Conservation (phyloP, 2,797 vertebrate genomes). For the Clarias pachynema region DNA sequence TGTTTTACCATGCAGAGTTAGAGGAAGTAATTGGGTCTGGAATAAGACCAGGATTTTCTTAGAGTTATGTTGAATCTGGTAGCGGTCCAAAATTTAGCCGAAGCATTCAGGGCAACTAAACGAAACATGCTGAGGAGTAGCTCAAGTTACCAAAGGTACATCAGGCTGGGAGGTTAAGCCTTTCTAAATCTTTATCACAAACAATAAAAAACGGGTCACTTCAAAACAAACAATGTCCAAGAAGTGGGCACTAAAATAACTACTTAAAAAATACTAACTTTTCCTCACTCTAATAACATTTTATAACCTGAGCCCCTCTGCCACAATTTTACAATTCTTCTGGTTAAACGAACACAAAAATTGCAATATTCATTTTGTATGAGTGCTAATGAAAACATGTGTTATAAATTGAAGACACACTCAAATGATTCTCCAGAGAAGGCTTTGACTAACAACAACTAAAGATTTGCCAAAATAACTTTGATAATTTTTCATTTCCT, state of each 20-base stretch:
- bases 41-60: constrained; percentile 10
- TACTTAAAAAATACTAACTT: background rate
- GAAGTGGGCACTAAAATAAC: background rate
- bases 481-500: background rate
- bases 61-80: constrained; percentile 18
- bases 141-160: background rate
- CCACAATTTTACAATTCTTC: background rate
- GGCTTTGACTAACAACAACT: background rate
- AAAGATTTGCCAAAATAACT: background rate
- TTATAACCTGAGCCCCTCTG: background rate
- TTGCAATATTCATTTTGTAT: background rate
- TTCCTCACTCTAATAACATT: background rate
- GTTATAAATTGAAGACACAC: background rate
- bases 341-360: background rate
- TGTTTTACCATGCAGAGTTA: constrained; percentile 23
- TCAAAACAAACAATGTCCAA: background rate
- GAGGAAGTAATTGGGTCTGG: constrained; percentile 25
- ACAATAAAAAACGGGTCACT: background rate
- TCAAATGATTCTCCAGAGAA: background rate
- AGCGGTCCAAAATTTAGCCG: constrained; percentile 10
- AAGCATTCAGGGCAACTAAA: constrained; percentile 1
- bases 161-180: background rate
- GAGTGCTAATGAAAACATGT: background rate
- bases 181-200: background rate
- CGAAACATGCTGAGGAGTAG: background rate